These are phyloP conservation scores for Tapirus indicus DNA, from an alignment of 2,797 vertebrate genomes.

Conservation along the genomic window DNA sequence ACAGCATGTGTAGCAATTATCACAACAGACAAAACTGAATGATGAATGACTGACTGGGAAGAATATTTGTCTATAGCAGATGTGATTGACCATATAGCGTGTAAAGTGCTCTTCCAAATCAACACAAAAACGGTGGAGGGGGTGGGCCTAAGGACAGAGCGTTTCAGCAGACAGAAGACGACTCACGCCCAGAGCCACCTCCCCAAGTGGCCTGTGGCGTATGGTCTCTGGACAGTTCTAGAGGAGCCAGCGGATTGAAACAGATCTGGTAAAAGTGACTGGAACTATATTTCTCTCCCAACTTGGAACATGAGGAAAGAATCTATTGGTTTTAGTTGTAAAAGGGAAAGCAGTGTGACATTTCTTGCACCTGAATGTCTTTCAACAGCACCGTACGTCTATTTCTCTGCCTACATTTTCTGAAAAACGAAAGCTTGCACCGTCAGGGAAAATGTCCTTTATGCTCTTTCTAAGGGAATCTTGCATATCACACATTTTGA, in stretches of 20 bases:
- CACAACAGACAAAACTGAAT: not conserved
- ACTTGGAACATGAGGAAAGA: not conserved
- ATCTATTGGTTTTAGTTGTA: not conserved
- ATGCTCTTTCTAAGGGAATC: not conserved
- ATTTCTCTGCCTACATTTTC: conserved; percentile 26
- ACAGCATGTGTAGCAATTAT: not conserved
- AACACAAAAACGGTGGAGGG: not conserved
- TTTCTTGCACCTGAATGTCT: not conserved
- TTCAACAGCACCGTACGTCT: not conserved
- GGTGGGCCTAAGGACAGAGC: not conserved
- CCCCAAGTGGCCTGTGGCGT: fast-evolving
- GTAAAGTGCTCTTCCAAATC: not conserved
- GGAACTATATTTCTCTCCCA: not conserved
- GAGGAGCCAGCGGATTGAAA: not conserved
- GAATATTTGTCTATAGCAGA: not conserved
- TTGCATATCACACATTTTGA: not conserved
- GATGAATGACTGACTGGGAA: not conserved
- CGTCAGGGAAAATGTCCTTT: conserved; percentile 3
- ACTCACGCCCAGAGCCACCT: not conserved
- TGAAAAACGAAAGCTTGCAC: not conserved
- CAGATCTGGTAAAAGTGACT: not conserved
- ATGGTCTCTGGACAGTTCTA: not conserved
- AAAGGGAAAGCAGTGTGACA: not conserved
- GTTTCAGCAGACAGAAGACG: not conserved
- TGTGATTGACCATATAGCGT: not conserved